Conservation (phyloP, 2,888 invertebrate species). For the Anaspis maculata region DNA sequence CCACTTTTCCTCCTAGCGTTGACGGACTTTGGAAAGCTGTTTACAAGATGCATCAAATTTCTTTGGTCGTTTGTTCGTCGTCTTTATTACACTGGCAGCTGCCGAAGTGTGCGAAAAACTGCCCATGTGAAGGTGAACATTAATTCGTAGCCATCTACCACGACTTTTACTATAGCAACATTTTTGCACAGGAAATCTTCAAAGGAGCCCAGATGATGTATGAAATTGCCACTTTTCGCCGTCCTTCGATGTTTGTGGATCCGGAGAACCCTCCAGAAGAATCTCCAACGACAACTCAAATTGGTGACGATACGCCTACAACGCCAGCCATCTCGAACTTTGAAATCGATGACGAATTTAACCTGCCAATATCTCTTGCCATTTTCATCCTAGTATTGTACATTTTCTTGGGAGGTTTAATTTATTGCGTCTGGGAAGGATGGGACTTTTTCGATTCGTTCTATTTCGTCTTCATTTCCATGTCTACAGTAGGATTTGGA, state of each 20-base stretch:
- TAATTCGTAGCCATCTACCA: slow-evolving; percentile 9
- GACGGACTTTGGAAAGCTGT: slow-evolving; percentile 90
- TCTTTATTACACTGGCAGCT: slow-evolving; percentile 80
- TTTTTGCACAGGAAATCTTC: slow-evolving; percentile 61
- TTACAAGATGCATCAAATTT: slow-evolving; percentile 85
- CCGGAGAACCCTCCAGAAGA: slow-evolving; percentile 26
- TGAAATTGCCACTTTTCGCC: slow-evolving; percentile 65
- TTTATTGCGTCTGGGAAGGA: slow-evolving; percentile 67
- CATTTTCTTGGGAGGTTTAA: slow-evolving; percentile 76
- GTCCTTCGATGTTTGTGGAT: slow-evolving; percentile 55
- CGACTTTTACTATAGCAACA: slow-evolving; percentile 1
- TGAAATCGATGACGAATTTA: slow-evolving; percentile 87
- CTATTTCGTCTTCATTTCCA: slow-evolving; percentile 94
- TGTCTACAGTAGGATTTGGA: slow-evolving; percentile 96
- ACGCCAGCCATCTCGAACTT: slow-evolving; percentile 73
- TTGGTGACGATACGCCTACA: slow-evolving; percentile 52
- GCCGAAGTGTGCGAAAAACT: slow-evolving; percentile 65
- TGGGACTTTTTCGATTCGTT: slow-evolving; percentile 94
- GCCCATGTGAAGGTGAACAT: slow-evolving; percentile 59
- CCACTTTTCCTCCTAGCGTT: slow-evolving; percentile 90
- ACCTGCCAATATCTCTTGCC: slow-evolving; percentile 86
- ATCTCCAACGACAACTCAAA: slow-evolving; percentile 14
- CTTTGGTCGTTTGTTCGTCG: slow-evolving; percentile 80
- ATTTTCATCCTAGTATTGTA: slow-evolving; percentile 75
- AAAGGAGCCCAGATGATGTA: slow-evolving; percentile 75